Evolutionary conservation across 2,797 vertebrate genomes (phyloP).

Genomic region (Chiloscyllium punctatum): DNA sequence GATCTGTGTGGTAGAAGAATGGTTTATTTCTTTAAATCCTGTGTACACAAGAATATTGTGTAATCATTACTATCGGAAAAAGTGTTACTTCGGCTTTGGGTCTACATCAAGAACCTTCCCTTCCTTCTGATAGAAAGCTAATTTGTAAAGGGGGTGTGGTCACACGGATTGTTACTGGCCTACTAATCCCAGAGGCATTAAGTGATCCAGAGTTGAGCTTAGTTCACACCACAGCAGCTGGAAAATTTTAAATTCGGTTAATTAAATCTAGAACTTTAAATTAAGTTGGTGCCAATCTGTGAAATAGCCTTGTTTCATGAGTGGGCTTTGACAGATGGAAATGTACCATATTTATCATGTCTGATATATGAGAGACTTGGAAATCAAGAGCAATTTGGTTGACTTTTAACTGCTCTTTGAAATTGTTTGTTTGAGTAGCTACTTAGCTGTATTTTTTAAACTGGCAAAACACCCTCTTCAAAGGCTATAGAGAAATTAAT

Average conservation of each 20-base stretch:
- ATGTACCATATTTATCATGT: background rate
- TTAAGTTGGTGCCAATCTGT: background rate
- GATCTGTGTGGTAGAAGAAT: background rate
- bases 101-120: background rate
- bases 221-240: background rate
- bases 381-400: background rate
- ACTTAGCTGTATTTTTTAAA: background rate
- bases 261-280: background rate
- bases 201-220: background rate
- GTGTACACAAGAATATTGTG: too few species aligned
- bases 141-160: background rate
- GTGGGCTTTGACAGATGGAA: background rate
- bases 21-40: background rate
- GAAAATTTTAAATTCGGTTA: background rate
- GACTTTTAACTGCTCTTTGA: background rate
- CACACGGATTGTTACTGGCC: background rate
- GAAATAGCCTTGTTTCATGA: background rate
- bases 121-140: background rate
- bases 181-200: background rate
- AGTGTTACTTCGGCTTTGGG: background rate
- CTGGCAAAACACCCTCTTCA: background rate
- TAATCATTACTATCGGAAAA: background rate
- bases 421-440: background rate
- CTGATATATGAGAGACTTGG: background rate
- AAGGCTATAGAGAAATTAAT: background rate